A percentile compares a stretch with the other conserved stretches of the same genome.
Conservation (phyloP, 1,140 invertebrate species). For the Cyclina sinensis region DNA sequence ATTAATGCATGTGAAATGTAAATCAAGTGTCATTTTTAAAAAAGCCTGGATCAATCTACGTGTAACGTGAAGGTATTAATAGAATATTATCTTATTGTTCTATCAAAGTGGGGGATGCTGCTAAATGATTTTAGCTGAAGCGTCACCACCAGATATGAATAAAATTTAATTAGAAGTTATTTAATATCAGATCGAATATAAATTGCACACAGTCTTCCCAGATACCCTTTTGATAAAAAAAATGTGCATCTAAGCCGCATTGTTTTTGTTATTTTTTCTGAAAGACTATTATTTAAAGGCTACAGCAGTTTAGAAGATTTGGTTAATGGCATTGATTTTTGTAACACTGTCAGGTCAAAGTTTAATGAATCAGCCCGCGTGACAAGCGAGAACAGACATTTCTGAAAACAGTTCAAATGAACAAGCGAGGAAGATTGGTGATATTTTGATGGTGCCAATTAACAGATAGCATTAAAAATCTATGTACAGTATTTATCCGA, state of each 20-base stretch:
- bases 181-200: neutral
- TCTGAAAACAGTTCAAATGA: too few relatives aligned
- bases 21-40: too few relatives aligned
- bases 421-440: too few relatives aligned
- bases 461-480: too few relatives aligned
- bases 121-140: neutral
- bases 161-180: constrained; percentile 1
- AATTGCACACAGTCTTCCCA: neutral
- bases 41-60: too few relatives aligned
- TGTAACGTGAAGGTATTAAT: too few relatives aligned
- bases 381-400: neutral
- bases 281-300: neutral
- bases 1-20: too few relatives aligned
- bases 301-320: neutral
- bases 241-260: neutral
- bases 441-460: too few relatives aligned
- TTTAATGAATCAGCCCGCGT: neutral
- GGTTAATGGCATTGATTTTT: neutral
- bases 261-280: neutral
- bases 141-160: too few relatives aligned
- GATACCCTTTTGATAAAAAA: neutral
- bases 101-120: neutral
- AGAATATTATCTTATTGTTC: too few relatives aligned
- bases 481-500: too few relatives aligned
- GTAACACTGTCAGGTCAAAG: neutral